These are phyloP conservation scores for Agelastica alni DNA, from an alignment of 2,888 invertebrate genomes.

Conservation along the genomic window DNA sequence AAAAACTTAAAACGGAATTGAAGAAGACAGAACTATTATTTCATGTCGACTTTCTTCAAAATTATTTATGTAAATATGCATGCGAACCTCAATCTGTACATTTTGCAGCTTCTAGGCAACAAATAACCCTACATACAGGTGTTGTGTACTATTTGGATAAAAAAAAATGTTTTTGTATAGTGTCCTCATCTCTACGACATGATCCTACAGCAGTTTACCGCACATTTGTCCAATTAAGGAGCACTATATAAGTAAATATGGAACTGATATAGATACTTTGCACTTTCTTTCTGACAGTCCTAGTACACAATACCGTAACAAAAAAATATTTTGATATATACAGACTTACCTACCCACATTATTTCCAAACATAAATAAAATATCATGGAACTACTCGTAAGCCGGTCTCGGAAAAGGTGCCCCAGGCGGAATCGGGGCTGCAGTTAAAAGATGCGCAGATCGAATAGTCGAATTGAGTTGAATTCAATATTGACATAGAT, in stretches of 20 bases:
- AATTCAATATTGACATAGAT: no score
- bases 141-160: slow-evolving; percentile 15
- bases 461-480: no score
- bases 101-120: slow-evolving; percentile 24
- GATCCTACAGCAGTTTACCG: no score
- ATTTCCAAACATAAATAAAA: not conserved
- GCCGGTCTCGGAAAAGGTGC: not conserved
- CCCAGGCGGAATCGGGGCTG: not conserved
- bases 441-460: no score
- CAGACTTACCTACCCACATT: not conserved
- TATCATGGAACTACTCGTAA: not conserved
- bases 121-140: slow-evolving; percentile 22
- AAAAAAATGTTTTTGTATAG: slow-evolving; percentile 14
- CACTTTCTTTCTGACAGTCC: slow-evolving; percentile 24
- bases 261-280: no score
- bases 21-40: no score
- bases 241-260: no score
- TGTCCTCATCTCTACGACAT: slow-evolving; percentile 16
- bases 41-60: slow-evolving; percentile 23
- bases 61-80: slow-evolving; percentile 19
- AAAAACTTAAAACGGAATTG: no score
- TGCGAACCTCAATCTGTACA: slow-evolving; percentile 18
- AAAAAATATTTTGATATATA: slow-evolving; percentile 19
- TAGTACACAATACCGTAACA: slow-evolving; percentile 24
- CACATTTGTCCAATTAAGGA: slow-evolving; percentile 4